Evolutionary conservation across 2,797 vertebrate species (phyloP), one percentile per base, ranked within the genome.

Genomic region (Lophius americanus): DNA sequence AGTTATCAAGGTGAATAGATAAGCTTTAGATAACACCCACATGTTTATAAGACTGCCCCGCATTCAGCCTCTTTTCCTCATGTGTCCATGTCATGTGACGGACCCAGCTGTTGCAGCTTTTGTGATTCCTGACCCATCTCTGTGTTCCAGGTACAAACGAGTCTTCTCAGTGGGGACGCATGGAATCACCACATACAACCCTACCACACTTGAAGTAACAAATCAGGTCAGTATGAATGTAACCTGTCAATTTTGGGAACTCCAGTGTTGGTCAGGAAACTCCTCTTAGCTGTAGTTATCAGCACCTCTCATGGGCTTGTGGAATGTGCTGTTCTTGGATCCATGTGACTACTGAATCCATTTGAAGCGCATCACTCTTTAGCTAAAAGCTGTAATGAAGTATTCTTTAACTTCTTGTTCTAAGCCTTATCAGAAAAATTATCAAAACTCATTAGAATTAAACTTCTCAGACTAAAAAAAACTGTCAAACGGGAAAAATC

Each of bases 141-240:
- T 86, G 41, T 82, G 50, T 89, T 89, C 61, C 85, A 99, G 98
- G 91, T 99, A 99, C 89, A 99, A 99, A 72, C 89, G 98, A 79
- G 97, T 99, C 70, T 99, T 99, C 93, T 99, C 98, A 10, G 92
- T 99, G 80, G 98, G 98, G 86, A 97, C 96, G 33, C 96, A 98
- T 85, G 97, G 96, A 73, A 94, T 99, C 81, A 98, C 97, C 83
- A 99, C 98, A 0, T 99, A 99, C 82, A 99, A 99, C 91, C 98
- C 98, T 8, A 94, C 96, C 75, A 99, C 97, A 0, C 89, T 99
- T 91, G 98, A 99, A 96, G 94, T 99, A 92, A 99, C 98, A 75
- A 99, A 99, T 94, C 98, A 99, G 98, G 98, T 99, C 92, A 92
- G 85, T 77, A 33, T 66, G 9, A 39, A 2, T 43, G 35, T 48